Base-by-base conservation (phyloP, 2,113 vertebrate species). In the Agapornis roseicollis region DNA sequence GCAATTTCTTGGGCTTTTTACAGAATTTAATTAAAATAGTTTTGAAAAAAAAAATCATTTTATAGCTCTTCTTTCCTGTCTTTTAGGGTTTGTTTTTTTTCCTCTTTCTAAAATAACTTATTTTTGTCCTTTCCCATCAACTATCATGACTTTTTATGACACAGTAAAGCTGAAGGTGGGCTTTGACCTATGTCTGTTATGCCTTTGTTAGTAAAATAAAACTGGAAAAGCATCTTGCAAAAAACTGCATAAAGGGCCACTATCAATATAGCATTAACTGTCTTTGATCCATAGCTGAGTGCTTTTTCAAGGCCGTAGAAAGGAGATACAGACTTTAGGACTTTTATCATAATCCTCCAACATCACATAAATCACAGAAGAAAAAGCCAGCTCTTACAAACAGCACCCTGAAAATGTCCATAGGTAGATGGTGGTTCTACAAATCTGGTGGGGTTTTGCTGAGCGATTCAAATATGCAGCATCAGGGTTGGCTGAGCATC, bases 401-500 rank as follows among this genome's bases (percentile, higher is more conserved):
- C 68, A 49, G 15, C 63, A 71, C 41, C 46, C 85, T 74, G 76
- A 71, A 92, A 91, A 90, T 16, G 39, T 10, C 46, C 0, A 1
- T 31, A 49, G 56, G 76, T 37, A 9, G 91, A 88, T 68, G 55
- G 61, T 86, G 42, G 44, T 92, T 88, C 11, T 10, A 78, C 66
- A 93, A 17, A 91, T 88, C 80, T 72, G 88, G 72, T 20, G 65
- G 53, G 41, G 63, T 90, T 97, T 91, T 93, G 88, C 96, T 94
- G 94, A 93, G 91, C 65, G 63, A 93, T 72, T 72, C 85, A 86
- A 89, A 92, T 35, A 29, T 39, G 80, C 52, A 76, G 20, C 69
- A 74, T 96, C 80, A 96, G 65, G 94, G 89, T 70, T 93, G 89
- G 73, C 90, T 92, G 91, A 97, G 91, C 85, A 93, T 81, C 80